Percentiles rank a stretch among this genome's conserved stretches.
Evolutionary conservation across 2,797 vertebrate species (phyloP).

Genomic region (Karalla daura): DNA sequence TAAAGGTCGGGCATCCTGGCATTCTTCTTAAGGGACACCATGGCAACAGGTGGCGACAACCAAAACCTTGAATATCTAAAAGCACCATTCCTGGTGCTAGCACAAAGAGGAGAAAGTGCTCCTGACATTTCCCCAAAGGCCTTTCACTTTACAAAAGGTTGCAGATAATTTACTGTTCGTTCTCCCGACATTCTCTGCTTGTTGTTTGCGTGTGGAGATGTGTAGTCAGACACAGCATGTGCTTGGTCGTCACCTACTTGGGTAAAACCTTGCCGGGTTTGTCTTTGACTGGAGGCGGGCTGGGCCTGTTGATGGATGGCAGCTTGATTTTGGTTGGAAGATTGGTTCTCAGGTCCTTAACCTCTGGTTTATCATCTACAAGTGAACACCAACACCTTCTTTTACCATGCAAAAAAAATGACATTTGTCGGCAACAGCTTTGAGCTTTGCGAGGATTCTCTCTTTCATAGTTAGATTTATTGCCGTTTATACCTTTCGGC

Average conservation of each 20-base stretch:
- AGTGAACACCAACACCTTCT: too few species aligned
- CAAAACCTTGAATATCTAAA: conserved; percentile 64
- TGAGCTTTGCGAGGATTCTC: neutral
- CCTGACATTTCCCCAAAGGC: conserved; percentile 63
- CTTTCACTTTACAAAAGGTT: conserved; percentile 44
- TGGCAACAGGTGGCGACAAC: conserved; percentile 56
- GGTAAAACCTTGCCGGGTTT: conserved; percentile 69
- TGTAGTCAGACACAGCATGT: neutral
- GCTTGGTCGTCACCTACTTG: conserved; percentile 82
- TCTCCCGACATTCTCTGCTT: neutral
- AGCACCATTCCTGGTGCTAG: conserved; percentile 46
- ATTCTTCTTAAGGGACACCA: conserved; percentile 74
- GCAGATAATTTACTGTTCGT: conserved; percentile 44
- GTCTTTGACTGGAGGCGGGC: conserved; percentile 85
- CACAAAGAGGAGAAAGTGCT: conserved; percentile 56
- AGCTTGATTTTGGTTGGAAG: conserved; percentile 82
- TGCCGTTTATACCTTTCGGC: conserved; percentile 67
- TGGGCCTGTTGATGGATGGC: conserved; percentile 79
- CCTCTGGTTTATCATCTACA: conserved; percentile 76
- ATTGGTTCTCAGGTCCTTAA: conserved; percentile 82
- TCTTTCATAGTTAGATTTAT: neutral
- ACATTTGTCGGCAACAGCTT: neutral
- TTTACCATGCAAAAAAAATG: conserved; percentile 19
- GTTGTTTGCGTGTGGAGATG: conserved; percentile 6
- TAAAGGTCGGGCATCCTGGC: conserved; percentile 76